phyloP scores from a whole-genome alignment of 2,797 vertebrate genomes.

The Saxicola maurus region DNA sequence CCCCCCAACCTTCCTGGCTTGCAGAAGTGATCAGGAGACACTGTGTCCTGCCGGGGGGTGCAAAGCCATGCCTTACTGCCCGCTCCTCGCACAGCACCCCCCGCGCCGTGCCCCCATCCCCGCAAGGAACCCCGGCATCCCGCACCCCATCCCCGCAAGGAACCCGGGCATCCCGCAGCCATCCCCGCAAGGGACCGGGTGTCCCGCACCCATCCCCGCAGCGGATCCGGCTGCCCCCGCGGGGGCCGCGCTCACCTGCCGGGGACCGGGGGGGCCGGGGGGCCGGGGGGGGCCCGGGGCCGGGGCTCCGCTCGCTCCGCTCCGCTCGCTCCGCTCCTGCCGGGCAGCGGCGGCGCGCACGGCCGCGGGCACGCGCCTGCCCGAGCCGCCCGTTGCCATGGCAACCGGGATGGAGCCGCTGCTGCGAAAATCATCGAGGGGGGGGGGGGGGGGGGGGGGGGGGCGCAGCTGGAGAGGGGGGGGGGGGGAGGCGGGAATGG shows the following conservation, averaged over 20 bases:
- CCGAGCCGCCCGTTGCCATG: slow-evolving; percentile 57
- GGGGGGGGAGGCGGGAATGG: background rate
- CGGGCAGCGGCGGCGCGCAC: background rate
- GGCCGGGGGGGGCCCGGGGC: background rate
- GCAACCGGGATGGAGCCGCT: slow-evolving; percentile 63
- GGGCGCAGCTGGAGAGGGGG: too few relatives aligned
- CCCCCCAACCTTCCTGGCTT: background rate
- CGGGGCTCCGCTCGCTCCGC: background rate
- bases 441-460: background rate
- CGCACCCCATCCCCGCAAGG: background rate
- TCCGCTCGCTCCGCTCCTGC: background rate
- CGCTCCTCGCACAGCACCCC: background rate
- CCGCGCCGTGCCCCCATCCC: background rate
- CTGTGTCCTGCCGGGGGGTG: background rate
- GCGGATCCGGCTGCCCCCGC: background rate
- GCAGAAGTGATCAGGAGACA: background rate
- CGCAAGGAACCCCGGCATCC: background rate
- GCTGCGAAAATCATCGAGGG: background rate
- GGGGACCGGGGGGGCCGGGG: background rate
- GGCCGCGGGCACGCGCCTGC: slow-evolving; percentile 13
- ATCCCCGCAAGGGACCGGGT: background rate
- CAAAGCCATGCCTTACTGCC: background rate
- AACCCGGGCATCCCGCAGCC: too few relatives aligned
- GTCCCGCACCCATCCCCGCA: background rate
- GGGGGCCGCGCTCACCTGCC: slow-evolving; percentile 60